A percentile compares a stretch with the other conserved stretches of the same genome.
These are phyloP conservation scores for Cervus canadensis DNA, from an alignment of 2,113 vertebrate genomes.

Conservation along the genomic window DNA sequence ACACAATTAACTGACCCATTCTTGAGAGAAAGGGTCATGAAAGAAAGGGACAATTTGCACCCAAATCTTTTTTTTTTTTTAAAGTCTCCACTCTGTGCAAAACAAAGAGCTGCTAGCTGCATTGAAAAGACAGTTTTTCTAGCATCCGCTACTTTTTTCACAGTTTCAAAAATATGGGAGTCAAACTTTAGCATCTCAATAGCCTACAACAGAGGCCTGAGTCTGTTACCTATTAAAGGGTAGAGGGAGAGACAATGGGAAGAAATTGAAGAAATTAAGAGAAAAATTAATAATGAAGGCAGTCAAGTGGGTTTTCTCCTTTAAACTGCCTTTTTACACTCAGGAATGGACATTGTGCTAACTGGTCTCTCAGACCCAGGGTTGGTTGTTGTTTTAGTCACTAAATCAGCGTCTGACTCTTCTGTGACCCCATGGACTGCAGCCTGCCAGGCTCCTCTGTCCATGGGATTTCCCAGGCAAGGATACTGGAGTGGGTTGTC, in stretches of 20 bases:
- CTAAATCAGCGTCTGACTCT: accelerated
- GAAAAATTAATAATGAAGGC: neutral
- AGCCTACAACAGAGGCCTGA: neutral
- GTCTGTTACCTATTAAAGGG: neutral
- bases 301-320: neutral
- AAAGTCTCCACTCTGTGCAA: neutral
- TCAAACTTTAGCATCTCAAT: neutral
- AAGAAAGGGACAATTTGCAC: neutral
- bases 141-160: neutral
- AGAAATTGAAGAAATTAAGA: neutral
- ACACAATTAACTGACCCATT: neutral
- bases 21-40: neutral
- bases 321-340: neutral
- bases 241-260: neutral
- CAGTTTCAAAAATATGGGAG: neutral
- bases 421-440: neutral
- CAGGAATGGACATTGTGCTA: neutral
- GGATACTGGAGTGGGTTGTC: neutral
- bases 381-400: neutral
- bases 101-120: neutral
- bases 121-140: neutral
- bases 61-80: neutral
- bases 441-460: accelerated
- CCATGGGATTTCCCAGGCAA: neutral
- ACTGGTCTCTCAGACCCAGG: neutral